phyloP scores from a whole-genome alignment of 2,797 vertebrate genomes.

The Schizothorax lantsangensis region DNA sequence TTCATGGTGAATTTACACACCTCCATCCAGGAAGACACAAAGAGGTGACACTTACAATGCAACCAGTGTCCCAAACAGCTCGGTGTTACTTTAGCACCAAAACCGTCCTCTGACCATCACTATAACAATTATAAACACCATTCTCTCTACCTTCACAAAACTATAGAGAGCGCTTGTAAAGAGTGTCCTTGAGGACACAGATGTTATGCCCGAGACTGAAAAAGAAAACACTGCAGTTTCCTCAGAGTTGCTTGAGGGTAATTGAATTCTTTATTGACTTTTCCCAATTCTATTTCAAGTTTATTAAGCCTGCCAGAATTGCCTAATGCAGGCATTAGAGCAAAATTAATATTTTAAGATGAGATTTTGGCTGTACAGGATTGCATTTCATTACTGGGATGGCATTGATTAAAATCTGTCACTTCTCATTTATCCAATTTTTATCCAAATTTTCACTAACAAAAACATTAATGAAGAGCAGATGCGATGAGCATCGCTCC shows the following conservation, averaged over 20 bases:
- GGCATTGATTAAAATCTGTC: constrained; percentile 79
- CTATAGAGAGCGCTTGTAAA: constrained; percentile 31
- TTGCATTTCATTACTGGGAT: constrained; percentile 74
- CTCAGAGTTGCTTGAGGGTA: constrained; percentile 74
- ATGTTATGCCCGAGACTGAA: constrained; percentile 55
- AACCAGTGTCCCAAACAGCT: constrained; percentile 48
- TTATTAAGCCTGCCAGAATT: constrained; percentile 78
- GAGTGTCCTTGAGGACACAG: constrained; percentile 68
- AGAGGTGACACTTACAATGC: constrained; percentile 74
- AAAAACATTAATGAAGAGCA: constrained; percentile 69
- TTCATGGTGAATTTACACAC: constrained; percentile 31
- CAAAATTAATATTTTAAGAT: constrained; percentile 80
- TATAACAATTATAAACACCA: constrained; percentile 18
- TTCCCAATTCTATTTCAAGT: constrained; percentile 79
- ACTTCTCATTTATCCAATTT: constrained; percentile 70
- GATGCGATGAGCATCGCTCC: constrained; percentile 63
- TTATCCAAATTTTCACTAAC: constrained; percentile 66
- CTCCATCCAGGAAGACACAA: constrained; percentile 62
- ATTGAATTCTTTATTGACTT: constrained; percentile 83
- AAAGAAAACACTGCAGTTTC: constrained; percentile 65
- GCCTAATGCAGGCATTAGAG: constrained; percentile 78
- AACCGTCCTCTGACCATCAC: constrained; percentile 62
- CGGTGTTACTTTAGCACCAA: constrained; percentile 19
- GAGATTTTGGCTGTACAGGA: constrained; percentile 71
- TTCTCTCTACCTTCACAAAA: constrained; percentile 34